A percentile compares a stretch with the other conserved stretches of the same genome.
Conservation (phyloP, 30 jellyfish, hydroid and myxozoan genomes). For the Cassiopea xamachana region DNA sequence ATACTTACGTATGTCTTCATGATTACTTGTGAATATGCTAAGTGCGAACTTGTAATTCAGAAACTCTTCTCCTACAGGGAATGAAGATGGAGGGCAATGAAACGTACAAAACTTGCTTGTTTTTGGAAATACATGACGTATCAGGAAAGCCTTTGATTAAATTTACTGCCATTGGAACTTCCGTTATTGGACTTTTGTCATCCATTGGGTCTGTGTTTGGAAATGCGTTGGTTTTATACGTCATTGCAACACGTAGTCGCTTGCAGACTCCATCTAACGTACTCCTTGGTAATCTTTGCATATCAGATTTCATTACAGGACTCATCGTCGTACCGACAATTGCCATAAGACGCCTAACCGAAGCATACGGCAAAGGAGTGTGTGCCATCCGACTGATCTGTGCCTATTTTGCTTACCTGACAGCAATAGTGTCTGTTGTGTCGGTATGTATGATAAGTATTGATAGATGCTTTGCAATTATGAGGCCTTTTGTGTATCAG, state of each 20-base stretch:
- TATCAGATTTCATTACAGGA: constrained; percentile 51
- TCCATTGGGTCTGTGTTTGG: constrained; percentile 37
- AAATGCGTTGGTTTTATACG: constrained; percentile 35
- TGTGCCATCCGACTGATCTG: constrained; percentile 50
- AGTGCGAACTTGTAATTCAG: no score
- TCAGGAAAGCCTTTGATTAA: constrained; percentile 1
- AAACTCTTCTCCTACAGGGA: neutral
- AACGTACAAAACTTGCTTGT: constrained; percentile 22
- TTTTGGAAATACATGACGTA: constrained; percentile 26
- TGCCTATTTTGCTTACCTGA: constrained; percentile 42
- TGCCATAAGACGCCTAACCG: constrained; percentile 45
- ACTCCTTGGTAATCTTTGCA: constrained; percentile 51
- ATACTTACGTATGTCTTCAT: no score
- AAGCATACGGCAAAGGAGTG: constrained; percentile 59
- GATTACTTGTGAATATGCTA: no score
- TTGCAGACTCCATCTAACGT: constrained; percentile 52
- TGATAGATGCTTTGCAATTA: constrained; percentile 51
- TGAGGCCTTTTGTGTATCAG: constrained; percentile 48
- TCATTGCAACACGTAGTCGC: constrained; percentile 24
- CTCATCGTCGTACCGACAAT: constrained; percentile 42
- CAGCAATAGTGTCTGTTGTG: constrained; percentile 34
- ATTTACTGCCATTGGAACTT: constrained; percentile 42
- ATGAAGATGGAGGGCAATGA: neutral
- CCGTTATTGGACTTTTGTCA: constrained; percentile 37
- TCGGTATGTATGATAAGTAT: constrained; percentile 41